Conservation (phyloP, 2,888 invertebrate species). For the Caenorhabditis sulstoni region DNA sequence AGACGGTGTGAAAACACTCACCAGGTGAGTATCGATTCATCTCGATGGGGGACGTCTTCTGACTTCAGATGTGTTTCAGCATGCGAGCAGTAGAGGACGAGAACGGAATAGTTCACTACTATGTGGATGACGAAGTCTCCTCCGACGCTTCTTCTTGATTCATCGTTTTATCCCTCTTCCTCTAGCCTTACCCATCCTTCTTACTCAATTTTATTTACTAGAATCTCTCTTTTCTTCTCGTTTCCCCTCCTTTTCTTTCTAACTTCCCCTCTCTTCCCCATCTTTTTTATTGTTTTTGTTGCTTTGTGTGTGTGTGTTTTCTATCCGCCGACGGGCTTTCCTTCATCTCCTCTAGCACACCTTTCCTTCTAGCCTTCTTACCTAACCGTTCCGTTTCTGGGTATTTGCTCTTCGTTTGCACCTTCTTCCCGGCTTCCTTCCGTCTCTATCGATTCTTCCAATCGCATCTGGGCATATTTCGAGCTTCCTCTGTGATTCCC, state of each 20-base stretch:
- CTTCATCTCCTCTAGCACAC: neutral
- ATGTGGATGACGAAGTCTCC: slow-evolving; percentile 40
- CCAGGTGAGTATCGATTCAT: slow-evolving; percentile 21
- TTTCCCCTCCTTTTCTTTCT: neutral
- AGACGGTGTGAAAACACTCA: slow-evolving; percentile 36
- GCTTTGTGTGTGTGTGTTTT: slow-evolving; percentile 39
- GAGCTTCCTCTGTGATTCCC: slow-evolving; percentile 44
- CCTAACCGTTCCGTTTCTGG: slow-evolving; percentile 5
- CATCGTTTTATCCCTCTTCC: slow-evolving; percentile 6
- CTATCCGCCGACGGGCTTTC: slow-evolving; percentile 32
- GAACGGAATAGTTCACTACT: slow-evolving; percentile 70
- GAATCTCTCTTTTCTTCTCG: slow-evolving; percentile 4
- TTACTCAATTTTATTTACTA: slow-evolving; percentile 32
- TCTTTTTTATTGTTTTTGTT: slow-evolving; percentile 40
- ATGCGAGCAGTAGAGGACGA: slow-evolving; percentile 66
- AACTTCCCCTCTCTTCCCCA: neutral
- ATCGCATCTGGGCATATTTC: slow-evolving; percentile 25
- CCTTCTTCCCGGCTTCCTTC: slow-evolving; percentile 15
- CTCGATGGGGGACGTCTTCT: too few species aligned
- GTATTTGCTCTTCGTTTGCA: slow-evolving; percentile 9
- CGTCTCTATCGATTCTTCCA: slow-evolving; percentile 12
- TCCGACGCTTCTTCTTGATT: slow-evolving; percentile 8
- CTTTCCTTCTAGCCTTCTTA: neutral
- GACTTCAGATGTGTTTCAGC: slow-evolving; percentile 38
- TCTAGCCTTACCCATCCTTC: slow-evolving; percentile 1